These are phyloP conservation scores for Parochlus steinenii DNA, from an alignment of 2,888 invertebrate genomes.

Conservation along the genomic window DNA sequence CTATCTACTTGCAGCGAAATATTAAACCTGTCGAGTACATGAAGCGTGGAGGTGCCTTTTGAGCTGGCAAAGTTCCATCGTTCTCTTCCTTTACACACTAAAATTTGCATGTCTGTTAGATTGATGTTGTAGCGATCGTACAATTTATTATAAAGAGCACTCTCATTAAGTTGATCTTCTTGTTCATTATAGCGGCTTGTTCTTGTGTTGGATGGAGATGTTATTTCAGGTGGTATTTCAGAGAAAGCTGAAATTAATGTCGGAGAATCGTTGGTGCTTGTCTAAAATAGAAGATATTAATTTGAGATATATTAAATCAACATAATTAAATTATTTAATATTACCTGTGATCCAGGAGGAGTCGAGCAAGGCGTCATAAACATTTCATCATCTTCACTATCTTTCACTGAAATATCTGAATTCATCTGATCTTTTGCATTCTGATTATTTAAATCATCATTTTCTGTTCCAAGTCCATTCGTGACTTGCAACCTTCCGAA, in stretches of 20 bases:
- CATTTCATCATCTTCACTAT: conserved; percentile 40
- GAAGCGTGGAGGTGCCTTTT: conserved; percentile 67
- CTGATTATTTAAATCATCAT: no score
- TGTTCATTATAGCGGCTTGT: conserved; percentile 19
- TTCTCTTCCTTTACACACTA: conserved; percentile 76
- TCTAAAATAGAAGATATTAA: no score
- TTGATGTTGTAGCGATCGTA: conserved; percentile 68
- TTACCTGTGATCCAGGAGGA: conserved; percentile 61
- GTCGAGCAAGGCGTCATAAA: conserved; percentile 79
- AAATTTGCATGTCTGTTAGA: conserved; percentile 67
- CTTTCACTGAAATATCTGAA: conserved; percentile 13
- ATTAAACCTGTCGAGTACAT: conserved; percentile 67
- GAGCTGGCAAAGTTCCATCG: conserved; percentile 80
- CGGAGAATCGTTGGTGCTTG: conserved; percentile 37
- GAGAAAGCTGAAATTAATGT: conserved; percentile 25
- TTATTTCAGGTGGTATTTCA: conserved; percentile 30
- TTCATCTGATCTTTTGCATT: conserved; percentile 16
- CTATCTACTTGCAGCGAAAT: conserved; percentile 58
- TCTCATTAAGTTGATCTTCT: conserved; percentile 35
- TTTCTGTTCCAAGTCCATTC: no score
- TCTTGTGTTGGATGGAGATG: conserved; percentile 26
- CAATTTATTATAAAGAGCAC: conserved; percentile 45
- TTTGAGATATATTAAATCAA: no score
- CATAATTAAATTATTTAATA: no score
- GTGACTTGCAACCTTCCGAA: conserved; percentile 66